These are phyloP conservation scores for Aplidium turbinatum DNA, from an alignment of 23 tunicate species.

Conservation along the genomic window DNA sequence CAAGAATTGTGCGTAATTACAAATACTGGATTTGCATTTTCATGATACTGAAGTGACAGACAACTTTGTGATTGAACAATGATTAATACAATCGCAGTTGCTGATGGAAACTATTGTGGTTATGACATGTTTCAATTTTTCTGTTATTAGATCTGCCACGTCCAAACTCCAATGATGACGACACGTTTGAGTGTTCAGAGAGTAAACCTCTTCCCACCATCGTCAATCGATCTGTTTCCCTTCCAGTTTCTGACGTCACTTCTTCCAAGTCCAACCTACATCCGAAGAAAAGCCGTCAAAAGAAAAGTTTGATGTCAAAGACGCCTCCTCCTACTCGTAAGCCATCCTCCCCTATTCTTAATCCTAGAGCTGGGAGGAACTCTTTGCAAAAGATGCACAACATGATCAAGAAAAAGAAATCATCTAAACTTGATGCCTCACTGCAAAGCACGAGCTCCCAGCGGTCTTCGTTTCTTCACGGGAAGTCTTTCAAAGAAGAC, in stretches of 20 bases:
- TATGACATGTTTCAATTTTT: too few species aligned
- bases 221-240: conserved; percentile 56
- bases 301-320: background rate
- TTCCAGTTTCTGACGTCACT: conserved; percentile 54
- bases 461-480: too few species aligned
- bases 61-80: too few species aligned
- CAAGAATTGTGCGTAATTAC: too few species aligned
- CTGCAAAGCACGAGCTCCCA: too few species aligned
- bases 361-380: conserved; percentile 2
- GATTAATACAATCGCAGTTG: too few species aligned
- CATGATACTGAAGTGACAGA: too few species aligned
- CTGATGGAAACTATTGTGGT: too few species aligned
- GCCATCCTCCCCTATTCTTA: background rate
- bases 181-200: conserved; percentile 45
- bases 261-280: background rate
- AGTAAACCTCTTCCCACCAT: background rate
- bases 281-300: conserved; percentile 3
- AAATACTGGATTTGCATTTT: too few species aligned
- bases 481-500: too few species aligned
- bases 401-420: conserved; percentile 1
- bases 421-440: too few species aligned
- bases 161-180: conserved; percentile 57
- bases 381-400: conserved; percentile 24
- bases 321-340: conserved; percentile 16
- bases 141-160: too few species aligned